These are phyloP conservation scores for Hyles lineata DNA, from an alignment of 2,888 invertebrate species.

Conservation along the genomic window DNA sequence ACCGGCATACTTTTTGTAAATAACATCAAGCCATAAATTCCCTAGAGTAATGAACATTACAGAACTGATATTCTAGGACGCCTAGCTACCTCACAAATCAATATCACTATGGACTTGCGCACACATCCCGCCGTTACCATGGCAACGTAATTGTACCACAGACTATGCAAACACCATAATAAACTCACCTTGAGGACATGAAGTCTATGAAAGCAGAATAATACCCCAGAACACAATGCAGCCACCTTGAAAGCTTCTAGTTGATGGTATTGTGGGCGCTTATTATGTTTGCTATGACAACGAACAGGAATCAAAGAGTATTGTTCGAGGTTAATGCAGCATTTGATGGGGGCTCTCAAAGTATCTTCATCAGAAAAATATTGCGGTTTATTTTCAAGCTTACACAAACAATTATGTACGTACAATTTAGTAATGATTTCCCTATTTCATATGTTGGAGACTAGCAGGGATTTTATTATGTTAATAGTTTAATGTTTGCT, in stretches of 20 bases:
- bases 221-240: neutral
- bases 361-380: no score
- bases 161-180: neutral
- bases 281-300: neutral
- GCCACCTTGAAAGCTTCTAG: conserved; percentile 7
- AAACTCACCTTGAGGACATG: conserved; percentile 6
- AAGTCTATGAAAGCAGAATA: conserved; percentile 1
- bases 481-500: no score
- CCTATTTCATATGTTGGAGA: no score
- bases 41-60: neutral
- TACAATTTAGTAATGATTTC: no score
- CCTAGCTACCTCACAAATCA: conserved; percentile 13
- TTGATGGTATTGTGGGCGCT: neutral
- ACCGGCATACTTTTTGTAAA: no score
- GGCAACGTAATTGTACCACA: neutral
- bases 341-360: no score
- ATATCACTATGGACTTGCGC: conserved; percentile 20
- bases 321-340: neutral
- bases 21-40: neutral
- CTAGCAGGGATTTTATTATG: no score
- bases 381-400: no score
- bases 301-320: neutral
- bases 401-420: no score
- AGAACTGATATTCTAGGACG: neutral
- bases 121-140: conserved; percentile 20